These are phyloP conservation scores for Chorisops tibialis DNA, from an alignment of 2,888 invertebrate genomes.

Conservation along the genomic window DNA sequence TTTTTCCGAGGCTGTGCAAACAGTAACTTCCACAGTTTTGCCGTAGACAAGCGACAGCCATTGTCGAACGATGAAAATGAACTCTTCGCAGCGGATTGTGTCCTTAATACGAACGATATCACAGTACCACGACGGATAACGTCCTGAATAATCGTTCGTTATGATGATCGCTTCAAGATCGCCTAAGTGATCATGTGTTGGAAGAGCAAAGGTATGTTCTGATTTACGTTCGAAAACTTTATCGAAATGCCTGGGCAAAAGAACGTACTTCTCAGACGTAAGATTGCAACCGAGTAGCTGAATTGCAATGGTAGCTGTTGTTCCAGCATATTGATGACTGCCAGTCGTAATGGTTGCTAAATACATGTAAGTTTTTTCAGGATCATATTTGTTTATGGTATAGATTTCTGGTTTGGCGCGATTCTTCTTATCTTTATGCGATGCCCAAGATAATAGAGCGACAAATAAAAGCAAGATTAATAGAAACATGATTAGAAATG, in stretches of 20 bases:
- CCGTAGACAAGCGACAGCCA: conserved; percentile 35
- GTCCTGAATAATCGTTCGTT: conserved; percentile 37
- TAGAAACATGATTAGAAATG: background rate
- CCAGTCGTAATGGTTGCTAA: conserved; percentile 38
- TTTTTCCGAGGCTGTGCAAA: background rate
- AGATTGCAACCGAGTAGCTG: conserved; percentile 31
- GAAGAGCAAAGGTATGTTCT: conserved; percentile 17
- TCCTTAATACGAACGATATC: conserved; percentile 36
- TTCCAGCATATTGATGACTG: conserved; percentile 35
- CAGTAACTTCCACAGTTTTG: background rate
- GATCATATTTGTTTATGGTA: background rate
- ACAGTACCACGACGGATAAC: conserved; percentile 41
- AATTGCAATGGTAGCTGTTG: conserved; percentile 37
- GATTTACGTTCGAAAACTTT: conserved; percentile 12
- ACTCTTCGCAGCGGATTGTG: conserved; percentile 19
- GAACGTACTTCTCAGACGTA: background rate
- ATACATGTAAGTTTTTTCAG: conserved; percentile 27
- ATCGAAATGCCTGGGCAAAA: background rate
- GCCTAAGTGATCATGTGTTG: conserved; percentile 25
- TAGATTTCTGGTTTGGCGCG: background rate
- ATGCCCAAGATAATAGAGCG: conserved; percentile 18
- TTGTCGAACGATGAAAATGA: conserved; percentile 34
- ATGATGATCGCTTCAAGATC: conserved; percentile 29
- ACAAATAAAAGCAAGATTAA: conserved; percentile 4
- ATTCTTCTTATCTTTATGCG: conserved; percentile 12